Base-by-base conservation (phyloP, 2,888 invertebrate genomes). In the Drosophila rellima region DNA sequence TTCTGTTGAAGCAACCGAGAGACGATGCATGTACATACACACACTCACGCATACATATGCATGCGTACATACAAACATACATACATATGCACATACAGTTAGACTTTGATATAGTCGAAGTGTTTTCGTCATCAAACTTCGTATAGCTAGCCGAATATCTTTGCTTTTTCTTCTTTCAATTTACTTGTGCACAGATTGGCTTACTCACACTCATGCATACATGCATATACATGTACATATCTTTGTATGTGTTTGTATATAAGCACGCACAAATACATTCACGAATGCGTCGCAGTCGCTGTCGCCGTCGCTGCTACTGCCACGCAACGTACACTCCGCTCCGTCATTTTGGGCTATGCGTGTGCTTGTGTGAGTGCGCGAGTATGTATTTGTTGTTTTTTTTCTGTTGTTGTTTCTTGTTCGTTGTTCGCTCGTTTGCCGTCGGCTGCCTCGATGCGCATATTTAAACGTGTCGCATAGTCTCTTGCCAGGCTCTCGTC, bases 401-500 rank as follows among this genome's bases (percentile, higher is more conserved):
- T 56, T 66, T 60, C 55, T 65, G 57, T 56, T 74, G 75, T 48
- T 66, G 61, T 61, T 61, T 52, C 48, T 63, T 74, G 82, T 82
- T 55, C 54, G 56, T 45, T 63, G 83, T 65, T 78, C 70, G 74
- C 70, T 83, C 83, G 83, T 84, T 81, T 66, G 75, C 73, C 75
- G 75, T 82, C 82, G 88, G 82, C 85, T 73, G 82, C 59, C 70
- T 84, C 89, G 89, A 88, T 88, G 88, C 87, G 90, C 84, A 89
- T 90, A 90, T 81, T 89, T 89, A 85, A 85, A 81, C 85, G 85
- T 89, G 85, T 85, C 88, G 78, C 78, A 78, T 89, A 91, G 91
- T 91, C 91, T 91, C 91, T 83, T 89, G 90, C 90, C 74, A 79
- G 91, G 91, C 91, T 81, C 85, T 83, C 66, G 88, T 74, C 88